Conservation (phyloP, 2,888 invertebrate genomes). For the Lasioglossum zephyrum region DNA sequence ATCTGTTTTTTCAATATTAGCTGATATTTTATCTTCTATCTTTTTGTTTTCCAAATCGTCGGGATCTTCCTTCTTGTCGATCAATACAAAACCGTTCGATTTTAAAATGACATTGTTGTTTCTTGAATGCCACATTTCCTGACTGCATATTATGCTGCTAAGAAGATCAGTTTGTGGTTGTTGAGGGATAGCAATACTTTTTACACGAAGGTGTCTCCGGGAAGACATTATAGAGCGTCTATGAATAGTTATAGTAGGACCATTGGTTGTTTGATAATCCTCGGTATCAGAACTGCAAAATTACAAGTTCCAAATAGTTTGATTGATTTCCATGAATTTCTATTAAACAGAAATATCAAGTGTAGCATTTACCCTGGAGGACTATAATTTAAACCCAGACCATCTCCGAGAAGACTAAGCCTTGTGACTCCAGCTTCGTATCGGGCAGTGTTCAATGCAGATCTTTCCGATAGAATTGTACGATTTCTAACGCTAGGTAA, state of each 20-base stretch:
- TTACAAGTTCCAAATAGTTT: constrained; percentile 17
- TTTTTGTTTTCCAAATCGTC: constrained; percentile 76
- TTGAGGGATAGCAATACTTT: constrained; percentile 73
- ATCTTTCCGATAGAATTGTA: constrained; percentile 56
- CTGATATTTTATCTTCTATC: constrained; percentile 36
- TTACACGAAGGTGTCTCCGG: constrained; percentile 78
- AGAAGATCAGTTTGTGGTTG: constrained; percentile 86
- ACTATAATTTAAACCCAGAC: constrained; percentile 88
- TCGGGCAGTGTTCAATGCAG: constrained; percentile 69
- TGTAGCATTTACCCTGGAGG: constrained; percentile 79
- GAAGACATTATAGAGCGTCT: constrained; percentile 75
- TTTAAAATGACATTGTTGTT: constrained; percentile 86
- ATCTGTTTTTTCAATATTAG: constrained; percentile 17
- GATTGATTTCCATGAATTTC: neutral
- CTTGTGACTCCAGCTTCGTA: constrained; percentile 85
- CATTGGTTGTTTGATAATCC: constrained; percentile 66
- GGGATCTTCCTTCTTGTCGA: constrained; percentile 77
- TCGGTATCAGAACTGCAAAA: constrained; percentile 74
- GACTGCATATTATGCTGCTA: constrained; percentile 89
- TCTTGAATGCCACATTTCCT: constrained; percentile 89
- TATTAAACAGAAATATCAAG: constrained; percentile 3
- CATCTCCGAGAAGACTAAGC: constrained; percentile 88
- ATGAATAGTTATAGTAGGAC: constrained; percentile 74
- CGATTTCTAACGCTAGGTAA: constrained; percentile 70
- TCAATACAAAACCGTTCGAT: constrained; percentile 87